Base-by-base conservation (phyloP, 2,113 vertebrate species). In the Salvelinus fontinalis region DNA sequence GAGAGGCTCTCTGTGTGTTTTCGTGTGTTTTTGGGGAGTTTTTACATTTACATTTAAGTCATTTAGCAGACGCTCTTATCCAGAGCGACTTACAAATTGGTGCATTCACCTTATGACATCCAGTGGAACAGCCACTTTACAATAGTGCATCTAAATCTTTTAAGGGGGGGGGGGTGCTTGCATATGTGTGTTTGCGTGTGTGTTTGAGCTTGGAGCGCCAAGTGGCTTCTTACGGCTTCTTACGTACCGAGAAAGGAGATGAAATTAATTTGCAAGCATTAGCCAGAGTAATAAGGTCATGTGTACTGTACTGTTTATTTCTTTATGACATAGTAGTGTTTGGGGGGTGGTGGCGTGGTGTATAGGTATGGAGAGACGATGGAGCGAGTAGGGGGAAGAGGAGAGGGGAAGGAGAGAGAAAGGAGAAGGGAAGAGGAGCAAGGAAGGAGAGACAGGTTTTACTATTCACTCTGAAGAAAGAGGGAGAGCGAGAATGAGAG, bases 151-250 rank as follows among this genome's bases (percentile, higher is more conserved):
- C n/a, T n/a, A n/a, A n/a, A n/a, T n/a, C n/a, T n/a, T n/a, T n/a
- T n/a, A n/a, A n/a, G n/a, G n/a, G n/a, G n/a, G n/a, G n/a, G n/a
- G n/a, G n/a, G n/a, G n/a, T 39, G 34, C 34, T 51, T 77, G 49
- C 73, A 24, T 14, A 74, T 13, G 70, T 71, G 75, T 62, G 59
- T 62, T 13, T 62, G n/a, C 1, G 59, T 62, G 59, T 62, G n/a
- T 62, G 59, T 62, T 13, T 62, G 18, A 80, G 74, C 79, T 69
- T 44, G 9, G 39, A 44, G 39, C 5, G 60, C 2, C 20, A n/a
- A 22, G 59, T 62, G 59, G 18, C 59, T n/a, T 9, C 5, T 62
- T 22, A 24, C 3, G 59, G 18, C 59, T n/a, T 9, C 5, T 62
- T 22, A 24, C 3, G 9, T 11, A 44, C 9, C 1, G 26, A 27